Percentiles rank a stretch among this genome's conserved stretches.
These are phyloP conservation scores for Sprattus sprattus DNA, from an alignment of 2,113 vertebrate genomes.

Conservation along the genomic window DNA sequence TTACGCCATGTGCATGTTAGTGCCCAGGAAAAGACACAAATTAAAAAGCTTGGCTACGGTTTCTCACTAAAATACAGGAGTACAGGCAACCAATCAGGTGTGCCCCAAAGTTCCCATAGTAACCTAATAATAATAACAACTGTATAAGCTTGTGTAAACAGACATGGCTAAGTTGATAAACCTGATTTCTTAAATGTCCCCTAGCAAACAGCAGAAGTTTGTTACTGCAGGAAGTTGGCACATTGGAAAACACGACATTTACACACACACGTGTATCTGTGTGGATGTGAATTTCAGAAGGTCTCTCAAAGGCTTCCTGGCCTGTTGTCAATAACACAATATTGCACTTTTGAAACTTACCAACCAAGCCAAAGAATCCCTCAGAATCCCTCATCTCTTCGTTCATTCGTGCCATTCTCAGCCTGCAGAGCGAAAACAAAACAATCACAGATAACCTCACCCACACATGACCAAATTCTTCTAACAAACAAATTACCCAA, in stretches of 20 bases:
- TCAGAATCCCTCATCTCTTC: slow-evolving; percentile 79
- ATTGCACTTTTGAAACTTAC: slow-evolving; percentile 50
- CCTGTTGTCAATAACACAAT: neutral
- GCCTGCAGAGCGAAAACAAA: slow-evolving; percentile 50
- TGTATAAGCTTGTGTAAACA: no score
- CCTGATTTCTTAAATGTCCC: neutral
- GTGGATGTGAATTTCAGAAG: no score
- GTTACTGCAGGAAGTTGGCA: neutral
- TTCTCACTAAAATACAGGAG: no score
- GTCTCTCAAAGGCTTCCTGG: neutral
- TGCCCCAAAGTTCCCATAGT: no score
- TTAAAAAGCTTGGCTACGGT: no score
- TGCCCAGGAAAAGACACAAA: no score
- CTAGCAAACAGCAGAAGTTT: neutral
- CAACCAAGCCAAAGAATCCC: slow-evolving; percentile 64
- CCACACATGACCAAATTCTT: neutral
- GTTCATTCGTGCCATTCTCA: slow-evolving; percentile 77
- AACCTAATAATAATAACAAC: no score
- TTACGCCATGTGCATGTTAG: no score
- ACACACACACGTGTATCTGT: neutral
- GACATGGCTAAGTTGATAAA: neutral
- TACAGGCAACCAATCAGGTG: no score
- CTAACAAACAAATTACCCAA: neutral
- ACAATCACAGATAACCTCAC: neutral
- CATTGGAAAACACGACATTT: neutral